Percentiles rank a stretch among this genome's conserved stretches.
Conservation (phyloP, 2,797 vertebrate genomes). For the Cynopterus sphinx region DNA sequence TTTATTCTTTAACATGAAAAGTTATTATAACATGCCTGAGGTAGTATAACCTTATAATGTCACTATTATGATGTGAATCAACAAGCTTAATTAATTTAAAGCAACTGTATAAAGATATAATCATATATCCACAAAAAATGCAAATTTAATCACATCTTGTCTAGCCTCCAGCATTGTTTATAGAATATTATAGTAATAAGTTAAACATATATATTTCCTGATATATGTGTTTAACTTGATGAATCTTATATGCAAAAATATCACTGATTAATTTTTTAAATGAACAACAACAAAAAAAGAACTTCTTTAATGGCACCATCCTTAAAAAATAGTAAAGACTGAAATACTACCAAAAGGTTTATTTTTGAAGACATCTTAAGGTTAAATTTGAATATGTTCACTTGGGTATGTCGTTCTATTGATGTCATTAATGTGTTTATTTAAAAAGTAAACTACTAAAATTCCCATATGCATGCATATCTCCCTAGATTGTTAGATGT, state of each 20-base stretch:
- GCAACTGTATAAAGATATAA: background rate
- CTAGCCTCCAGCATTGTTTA: background rate
- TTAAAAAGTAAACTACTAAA: background rate
- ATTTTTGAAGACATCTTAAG: background rate
- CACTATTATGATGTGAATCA: background rate
- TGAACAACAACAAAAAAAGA: background rate
- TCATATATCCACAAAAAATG: background rate
- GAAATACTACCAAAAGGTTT: background rate
- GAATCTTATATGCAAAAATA: background rate
- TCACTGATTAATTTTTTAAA: background rate
- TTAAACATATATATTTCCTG: background rate
- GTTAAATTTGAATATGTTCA: background rate
- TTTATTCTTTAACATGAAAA: conserved; percentile 43
- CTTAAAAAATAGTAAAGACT: background rate
- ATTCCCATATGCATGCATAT: background rate
- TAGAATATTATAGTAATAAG: background rate
- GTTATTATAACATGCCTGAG: conserved; percentile 4
- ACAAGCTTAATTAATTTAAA: conserved; percentile 50
- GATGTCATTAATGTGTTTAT: background rate
- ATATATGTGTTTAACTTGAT: background rate
- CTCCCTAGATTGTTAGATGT: background rate
- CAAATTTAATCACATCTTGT: background rate
- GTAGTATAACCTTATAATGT: background rate
- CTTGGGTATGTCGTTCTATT: background rate
- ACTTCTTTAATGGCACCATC: background rate